Conservation (phyloP, 2,113 vertebrate species). For the Platysternon megacephalum region DNA sequence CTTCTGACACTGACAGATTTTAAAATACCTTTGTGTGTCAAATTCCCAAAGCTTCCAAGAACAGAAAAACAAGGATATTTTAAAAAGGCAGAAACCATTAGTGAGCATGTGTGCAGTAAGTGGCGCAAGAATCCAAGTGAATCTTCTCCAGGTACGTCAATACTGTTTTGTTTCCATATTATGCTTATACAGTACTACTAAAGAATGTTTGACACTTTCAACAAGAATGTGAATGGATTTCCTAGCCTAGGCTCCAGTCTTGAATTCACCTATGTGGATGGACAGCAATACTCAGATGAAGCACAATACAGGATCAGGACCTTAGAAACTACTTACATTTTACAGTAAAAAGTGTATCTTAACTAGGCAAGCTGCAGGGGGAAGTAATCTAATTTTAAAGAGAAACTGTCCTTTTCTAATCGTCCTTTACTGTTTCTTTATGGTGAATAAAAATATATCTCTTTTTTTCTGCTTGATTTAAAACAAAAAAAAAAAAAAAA, state of each 20-base stretch:
- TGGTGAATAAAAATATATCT: not conserved
- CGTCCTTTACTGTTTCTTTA: not conserved
- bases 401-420: not conserved
- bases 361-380: no score
- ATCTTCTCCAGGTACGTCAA: not conserved
- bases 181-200: not conserved
- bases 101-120: not conserved
- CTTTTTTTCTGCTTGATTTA: rapidly evolving
- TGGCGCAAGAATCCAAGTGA: not conserved
- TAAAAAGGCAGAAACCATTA: not conserved
- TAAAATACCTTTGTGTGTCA: slow-evolving; percentile 45
- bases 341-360: not conserved
- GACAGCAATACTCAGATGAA: rapidly evolving
- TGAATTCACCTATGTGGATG: not conserved
- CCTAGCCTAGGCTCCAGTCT: not conserved
- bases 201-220: not conserved
- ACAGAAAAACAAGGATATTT: not conserved
- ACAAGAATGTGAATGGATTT: not conserved
- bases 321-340: not conserved
- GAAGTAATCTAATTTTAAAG: not conserved
- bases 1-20: slow-evolving; percentile 54
- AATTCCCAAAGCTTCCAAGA: not conserved
- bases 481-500: rapidly evolving
- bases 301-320: not conserved
- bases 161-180: not conserved